Evolutionary conservation across 2,888 invertebrate species (phyloP).

Genomic region (Griposia aprilina): DNA sequence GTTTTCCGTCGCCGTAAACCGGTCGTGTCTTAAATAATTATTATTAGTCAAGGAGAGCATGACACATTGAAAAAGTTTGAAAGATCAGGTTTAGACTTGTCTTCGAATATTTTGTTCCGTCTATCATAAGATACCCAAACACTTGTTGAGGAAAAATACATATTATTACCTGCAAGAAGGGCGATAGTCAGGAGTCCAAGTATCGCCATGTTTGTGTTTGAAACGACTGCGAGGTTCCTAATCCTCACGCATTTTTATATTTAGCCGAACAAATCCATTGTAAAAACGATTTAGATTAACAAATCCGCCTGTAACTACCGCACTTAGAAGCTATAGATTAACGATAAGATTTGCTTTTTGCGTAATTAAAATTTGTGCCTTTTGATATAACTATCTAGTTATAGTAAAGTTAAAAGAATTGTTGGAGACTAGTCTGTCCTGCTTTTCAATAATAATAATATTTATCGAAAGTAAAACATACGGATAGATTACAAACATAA

Average conservation of each 20-base stretch:
- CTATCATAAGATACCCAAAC: background rate
- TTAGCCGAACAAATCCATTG: constrained; percentile 28
- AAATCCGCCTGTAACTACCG: constrained; percentile 34
- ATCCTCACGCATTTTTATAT: constrained; percentile 50
- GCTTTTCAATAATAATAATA: no score
- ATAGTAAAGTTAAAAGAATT: no score
- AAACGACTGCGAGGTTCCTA: constrained; percentile 6
- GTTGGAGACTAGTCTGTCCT: no score
- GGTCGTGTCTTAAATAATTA: background rate
- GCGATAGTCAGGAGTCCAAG: constrained; percentile 49
- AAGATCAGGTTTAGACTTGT: background rate
- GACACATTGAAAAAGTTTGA: background rate
- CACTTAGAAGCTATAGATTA: constrained; percentile 43
- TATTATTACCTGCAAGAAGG: constrained; percentile 63
- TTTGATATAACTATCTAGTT: background rate
- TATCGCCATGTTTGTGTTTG: constrained; percentile 51
- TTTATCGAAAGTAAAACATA: no score
- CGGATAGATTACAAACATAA: no score
- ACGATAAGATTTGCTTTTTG: constrained; percentile 33
- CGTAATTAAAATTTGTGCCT: constrained; percentile 28
- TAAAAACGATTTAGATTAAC: constrained; percentile 54
- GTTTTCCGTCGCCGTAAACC: background rate
- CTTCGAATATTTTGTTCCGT: background rate
- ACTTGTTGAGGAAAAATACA: background rate
- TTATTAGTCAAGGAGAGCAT: background rate